A percentile compares a stretch with the other conserved stretches of the same genome.
These are phyloP conservation scores for Oscheius sp. DNA, from an alignment of 2,888 invertebrate genomes.

Conservation along the genomic window DNA sequence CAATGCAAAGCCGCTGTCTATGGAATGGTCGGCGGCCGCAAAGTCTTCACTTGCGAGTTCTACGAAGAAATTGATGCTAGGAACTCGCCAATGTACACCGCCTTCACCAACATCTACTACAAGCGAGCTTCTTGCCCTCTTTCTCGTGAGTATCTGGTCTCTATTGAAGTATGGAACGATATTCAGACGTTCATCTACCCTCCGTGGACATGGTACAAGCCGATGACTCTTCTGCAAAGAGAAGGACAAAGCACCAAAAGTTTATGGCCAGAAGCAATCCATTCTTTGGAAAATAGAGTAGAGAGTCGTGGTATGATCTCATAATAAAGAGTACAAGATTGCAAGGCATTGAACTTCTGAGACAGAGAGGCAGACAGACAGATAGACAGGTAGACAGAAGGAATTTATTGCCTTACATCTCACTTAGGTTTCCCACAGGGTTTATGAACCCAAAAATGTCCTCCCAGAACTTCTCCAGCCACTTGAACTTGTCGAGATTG, in stretches of 20 bases:
- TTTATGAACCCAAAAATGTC: too few species aligned
- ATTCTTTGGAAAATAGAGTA: constrained; percentile 48
- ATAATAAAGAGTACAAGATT: neutral
- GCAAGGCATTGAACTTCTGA: too few species aligned
- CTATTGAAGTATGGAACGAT: neutral
- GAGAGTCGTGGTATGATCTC: neutral
- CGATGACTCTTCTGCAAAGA: constrained; percentile 59
- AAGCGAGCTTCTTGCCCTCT: constrained; percentile 58
- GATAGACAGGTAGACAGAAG: too few species aligned
- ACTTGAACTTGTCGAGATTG: too few species aligned
- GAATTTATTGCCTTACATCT: too few species aligned
- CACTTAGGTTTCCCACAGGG: too few species aligned
- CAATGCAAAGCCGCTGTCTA: constrained; percentile 69
- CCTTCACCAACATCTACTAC: constrained; percentile 70
- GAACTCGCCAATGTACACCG: constrained; percentile 63
- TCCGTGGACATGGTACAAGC: constrained; percentile 60
- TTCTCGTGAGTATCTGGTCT: constrained; percentile 41
- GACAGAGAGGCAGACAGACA: too few species aligned
- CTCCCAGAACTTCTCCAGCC: too few species aligned
- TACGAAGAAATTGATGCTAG: constrained; percentile 58
- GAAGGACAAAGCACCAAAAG: constrained; percentile 53
- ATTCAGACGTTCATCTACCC: constrained; percentile 54
- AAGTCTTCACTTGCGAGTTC: constrained; percentile 72
- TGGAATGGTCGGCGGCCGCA: constrained; percentile 70
- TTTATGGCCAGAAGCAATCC: constrained; percentile 52